Evolutionary conservation across 1,140 invertebrate species (phyloP).

Genomic region (Sinonovacula constricta): DNA sequence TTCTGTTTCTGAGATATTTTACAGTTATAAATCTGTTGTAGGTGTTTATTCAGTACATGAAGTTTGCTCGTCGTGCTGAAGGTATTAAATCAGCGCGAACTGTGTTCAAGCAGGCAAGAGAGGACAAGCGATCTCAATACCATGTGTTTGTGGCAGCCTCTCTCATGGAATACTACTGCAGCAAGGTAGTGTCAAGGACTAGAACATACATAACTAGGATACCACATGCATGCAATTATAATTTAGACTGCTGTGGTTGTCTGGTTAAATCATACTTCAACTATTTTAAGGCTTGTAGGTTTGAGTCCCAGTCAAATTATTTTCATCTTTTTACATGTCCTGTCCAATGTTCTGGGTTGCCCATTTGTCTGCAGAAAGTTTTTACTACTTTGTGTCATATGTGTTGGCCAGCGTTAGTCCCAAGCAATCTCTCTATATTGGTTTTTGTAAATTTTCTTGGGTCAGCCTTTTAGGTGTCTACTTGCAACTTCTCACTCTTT

Average conservation of each 20-base stretch:
- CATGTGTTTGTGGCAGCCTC: conserved; percentile 98
- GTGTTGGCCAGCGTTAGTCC: no score
- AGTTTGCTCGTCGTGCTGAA: conserved; percentile 97
- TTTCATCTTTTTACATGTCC: no score
- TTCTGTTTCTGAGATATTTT: no score
- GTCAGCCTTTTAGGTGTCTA: no score
- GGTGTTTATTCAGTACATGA: conserved; percentile 98
- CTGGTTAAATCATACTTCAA: neutral
- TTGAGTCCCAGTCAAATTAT: neutral
- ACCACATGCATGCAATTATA: neutral
- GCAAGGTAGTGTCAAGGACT: no score
- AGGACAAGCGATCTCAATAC: conserved; percentile 91
- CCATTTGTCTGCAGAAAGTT: no score
- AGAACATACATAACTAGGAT: conserved; percentile 12
- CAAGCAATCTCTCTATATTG: no score
- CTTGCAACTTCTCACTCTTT: no score
- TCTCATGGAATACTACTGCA: conserved; percentile 99
- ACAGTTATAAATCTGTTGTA: no score
- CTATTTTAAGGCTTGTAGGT: neutral
- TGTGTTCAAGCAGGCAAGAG: conserved; percentile 96
- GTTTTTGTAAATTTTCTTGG: no score
- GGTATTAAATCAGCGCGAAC: conserved; percentile 97
- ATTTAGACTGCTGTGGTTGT: neutral
- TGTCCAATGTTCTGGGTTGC: no score
- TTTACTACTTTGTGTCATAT: no score